These are phyloP conservation scores for Eurosta solidaginis DNA, from an alignment of 1,140 invertebrate genomes.

Conservation along the genomic window DNA sequence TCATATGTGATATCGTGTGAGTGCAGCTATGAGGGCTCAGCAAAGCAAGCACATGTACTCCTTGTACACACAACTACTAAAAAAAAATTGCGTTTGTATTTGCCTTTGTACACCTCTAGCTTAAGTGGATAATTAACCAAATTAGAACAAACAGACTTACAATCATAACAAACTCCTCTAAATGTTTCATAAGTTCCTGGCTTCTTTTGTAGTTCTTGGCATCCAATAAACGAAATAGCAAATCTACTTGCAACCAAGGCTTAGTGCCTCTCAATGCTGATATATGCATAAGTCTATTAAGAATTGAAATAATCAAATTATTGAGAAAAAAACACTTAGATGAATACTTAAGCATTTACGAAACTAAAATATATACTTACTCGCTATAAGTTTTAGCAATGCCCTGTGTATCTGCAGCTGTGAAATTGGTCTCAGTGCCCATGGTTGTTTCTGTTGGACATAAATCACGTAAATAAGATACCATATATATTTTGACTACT, in stretches of 20 bases:
- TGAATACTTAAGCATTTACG: no score
- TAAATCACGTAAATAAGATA: not conserved
- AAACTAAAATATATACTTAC: constrained; percentile 37
- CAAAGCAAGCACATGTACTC: no score
- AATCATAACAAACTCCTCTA: constrained; percentile 46
- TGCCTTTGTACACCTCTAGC: no score
- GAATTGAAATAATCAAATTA: not conserved
- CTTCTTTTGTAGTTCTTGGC: constrained; percentile 44
- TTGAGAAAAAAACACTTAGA: no score
- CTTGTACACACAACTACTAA: no score
- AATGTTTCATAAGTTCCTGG: constrained; percentile 42
- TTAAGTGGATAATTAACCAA: no score
- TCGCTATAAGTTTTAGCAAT: constrained; percentile 53
- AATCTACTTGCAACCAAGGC: constrained; percentile 53
- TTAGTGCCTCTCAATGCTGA: constrained; percentile 51
- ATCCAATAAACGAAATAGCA: constrained; percentile 45
- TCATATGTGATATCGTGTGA: no score
- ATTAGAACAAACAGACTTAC: no score
- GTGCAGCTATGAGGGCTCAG: no score
- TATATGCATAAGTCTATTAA: not conserved
- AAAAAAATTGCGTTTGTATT: not conserved
- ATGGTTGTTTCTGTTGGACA: constrained; percentile 51
- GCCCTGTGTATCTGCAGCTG: constrained; percentile 46
- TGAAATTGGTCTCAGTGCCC: constrained; percentile 53
- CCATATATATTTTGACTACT: not conserved